Evolutionary conservation across 2,797 vertebrate genomes (phyloP).

Genomic region (Lutjanus argentimaculatus): DNA sequence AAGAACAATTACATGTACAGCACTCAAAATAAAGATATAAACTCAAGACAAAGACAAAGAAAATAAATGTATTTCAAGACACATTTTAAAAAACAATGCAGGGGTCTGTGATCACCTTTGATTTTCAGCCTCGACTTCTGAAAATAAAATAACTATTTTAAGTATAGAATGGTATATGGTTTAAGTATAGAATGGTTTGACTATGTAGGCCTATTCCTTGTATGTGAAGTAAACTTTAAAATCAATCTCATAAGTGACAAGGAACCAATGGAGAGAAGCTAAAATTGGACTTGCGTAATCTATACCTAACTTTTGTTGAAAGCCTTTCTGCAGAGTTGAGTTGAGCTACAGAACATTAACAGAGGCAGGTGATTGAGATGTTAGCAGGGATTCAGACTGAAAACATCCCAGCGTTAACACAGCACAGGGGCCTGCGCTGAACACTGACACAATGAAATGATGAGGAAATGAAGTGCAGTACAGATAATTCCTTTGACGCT

Average conservation of each 20-base stretch:
- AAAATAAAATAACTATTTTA: too few relatives aligned
- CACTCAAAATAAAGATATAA: not conserved
- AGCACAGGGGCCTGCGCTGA: not conserved
- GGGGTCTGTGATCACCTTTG: not conserved
- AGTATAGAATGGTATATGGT: too few relatives aligned
- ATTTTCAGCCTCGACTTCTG: not conserved
- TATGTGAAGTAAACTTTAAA: not conserved
- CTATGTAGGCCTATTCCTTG: not conserved
- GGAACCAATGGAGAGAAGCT: not conserved
- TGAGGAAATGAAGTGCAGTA: too few relatives aligned
- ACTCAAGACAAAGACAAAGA: not conserved
- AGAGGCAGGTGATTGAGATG: not conserved
- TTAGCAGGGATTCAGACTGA: not conserved
- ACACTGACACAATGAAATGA: not conserved
- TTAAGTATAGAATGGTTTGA: not conserved
- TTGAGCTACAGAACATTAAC: not conserved
- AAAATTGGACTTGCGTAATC: not conserved
- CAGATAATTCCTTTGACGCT: not conserved
- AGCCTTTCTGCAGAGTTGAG: not conserved
- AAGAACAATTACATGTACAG: not conserved
- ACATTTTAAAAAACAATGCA: too few relatives aligned
- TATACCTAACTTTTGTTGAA: not conserved
- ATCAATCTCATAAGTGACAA: not conserved
- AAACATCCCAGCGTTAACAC: not conserved
- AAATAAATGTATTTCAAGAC: not conserved